Evolutionary conservation across 2,797 vertebrate genomes (phyloP).

Genomic region (Ptychobarbus kaznakovi): DNA sequence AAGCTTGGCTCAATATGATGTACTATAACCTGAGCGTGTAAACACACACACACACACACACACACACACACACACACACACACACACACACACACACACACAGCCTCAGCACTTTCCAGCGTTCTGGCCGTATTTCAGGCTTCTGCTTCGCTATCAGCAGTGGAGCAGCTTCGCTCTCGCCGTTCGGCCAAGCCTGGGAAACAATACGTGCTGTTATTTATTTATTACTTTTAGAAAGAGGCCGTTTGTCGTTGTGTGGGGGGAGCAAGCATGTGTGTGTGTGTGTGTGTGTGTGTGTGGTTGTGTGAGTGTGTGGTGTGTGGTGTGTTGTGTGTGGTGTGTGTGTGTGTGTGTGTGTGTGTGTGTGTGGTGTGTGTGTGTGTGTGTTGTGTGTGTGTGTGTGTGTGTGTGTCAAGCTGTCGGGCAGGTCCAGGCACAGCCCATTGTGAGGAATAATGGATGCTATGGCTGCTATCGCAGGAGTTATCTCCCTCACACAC

Average conservation of each 20-base stretch:
- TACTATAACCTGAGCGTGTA: constrained; percentile 71
- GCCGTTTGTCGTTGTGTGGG: constrained; percentile 63
- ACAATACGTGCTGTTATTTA: constrained; percentile 71
- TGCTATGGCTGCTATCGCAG: constrained; percentile 79
- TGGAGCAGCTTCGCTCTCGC: constrained; percentile 75
- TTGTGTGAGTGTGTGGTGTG: too few species aligned
- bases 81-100: constrained; percentile 42
- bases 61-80: constrained; percentile 37
- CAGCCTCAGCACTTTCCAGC: constrained; percentile 70
- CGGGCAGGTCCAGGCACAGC: constrained; percentile 54
- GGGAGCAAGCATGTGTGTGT: background rate
- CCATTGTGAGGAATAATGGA: constrained; percentile 74
- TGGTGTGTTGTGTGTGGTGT: constrained; percentile 48
- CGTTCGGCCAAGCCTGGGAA: constrained; percentile 69
- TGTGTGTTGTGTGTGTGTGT: constrained; percentile 5
- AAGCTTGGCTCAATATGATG: constrained; percentile 74
- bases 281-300: constrained; percentile 42
- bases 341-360: background rate
- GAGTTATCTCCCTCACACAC: constrained; percentile 66
- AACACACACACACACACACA: constrained; percentile 41
- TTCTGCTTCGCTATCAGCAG: constrained; percentile 73
- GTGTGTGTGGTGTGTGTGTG: too few species aligned
- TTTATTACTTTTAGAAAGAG: constrained; percentile 64
- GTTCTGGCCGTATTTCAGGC: constrained; percentile 67
- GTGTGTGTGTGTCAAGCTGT: constrained; percentile 35